Conservation (phyloP, 2,797 vertebrate species). For the Toxotes lorentzi region DNA sequence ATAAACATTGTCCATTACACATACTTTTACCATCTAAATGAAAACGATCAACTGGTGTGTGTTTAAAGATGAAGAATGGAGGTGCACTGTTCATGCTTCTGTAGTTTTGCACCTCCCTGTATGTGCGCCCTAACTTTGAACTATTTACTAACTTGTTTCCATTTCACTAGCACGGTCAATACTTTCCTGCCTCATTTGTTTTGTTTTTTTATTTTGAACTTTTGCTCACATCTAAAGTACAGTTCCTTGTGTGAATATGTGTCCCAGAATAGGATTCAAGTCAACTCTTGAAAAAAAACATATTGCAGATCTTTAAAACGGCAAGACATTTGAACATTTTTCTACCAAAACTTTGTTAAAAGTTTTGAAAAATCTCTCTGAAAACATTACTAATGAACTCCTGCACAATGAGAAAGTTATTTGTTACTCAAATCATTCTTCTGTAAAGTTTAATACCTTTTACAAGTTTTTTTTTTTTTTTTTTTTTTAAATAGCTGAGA, state of each 20-base stretch:
- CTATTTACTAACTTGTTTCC: neutral
- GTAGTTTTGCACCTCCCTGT: neutral
- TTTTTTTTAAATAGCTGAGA: no score
- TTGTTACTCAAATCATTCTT: no score
- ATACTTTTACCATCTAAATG: neutral
- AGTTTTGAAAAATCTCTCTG: no score
- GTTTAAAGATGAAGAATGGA: neutral
- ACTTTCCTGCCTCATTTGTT: no score
- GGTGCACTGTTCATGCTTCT: neutral
- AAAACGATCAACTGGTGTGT: neutral
- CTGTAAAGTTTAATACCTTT: no score
- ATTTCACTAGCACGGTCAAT: neutral
- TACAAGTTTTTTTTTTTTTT: no score
- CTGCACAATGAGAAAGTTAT: no score
- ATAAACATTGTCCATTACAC: rapidly evolving
- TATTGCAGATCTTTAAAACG: neutral
- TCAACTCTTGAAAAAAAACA: neutral
- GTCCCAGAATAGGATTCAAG: no score
- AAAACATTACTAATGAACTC: no score
- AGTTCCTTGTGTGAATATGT: no score
- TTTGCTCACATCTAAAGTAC: no score
- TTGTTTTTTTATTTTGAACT: neutral
- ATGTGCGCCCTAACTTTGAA: neutral
- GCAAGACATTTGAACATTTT: neutral
- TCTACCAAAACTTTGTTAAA: neutral